phyloP scores from a whole-genome alignment of 2,797 vertebrate species.

The Lates japonicus region DNA sequence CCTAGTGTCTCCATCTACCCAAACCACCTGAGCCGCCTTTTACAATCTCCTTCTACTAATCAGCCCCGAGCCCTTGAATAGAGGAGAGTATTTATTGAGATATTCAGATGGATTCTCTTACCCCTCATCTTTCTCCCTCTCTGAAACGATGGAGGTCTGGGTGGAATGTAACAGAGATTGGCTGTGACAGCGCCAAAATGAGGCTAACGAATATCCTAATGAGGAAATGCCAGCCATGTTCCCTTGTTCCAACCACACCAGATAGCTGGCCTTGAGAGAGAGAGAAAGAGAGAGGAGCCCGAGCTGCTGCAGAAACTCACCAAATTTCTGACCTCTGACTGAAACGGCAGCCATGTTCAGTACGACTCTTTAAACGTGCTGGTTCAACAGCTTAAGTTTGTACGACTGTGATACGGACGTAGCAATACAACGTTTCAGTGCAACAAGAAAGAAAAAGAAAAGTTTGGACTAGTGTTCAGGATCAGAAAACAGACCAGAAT shows the following conservation, averaged over 20 bases:
- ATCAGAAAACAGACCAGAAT: too few species aligned
- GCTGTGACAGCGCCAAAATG: slow-evolving; percentile 88
- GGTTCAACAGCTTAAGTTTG: neutral
- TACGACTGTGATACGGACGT: too few species aligned
- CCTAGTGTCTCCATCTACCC: neutral
- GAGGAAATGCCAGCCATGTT: slow-evolving; percentile 81
- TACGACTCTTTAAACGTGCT: neutral
- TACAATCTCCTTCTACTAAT: slow-evolving; percentile 43
- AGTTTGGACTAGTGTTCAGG: too few species aligned
- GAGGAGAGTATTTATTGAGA: slow-evolving; percentile 62
- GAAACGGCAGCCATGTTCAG: neutral
- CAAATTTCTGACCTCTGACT: slow-evolving; percentile 6
- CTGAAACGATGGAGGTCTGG: slow-evolving; percentile 50
- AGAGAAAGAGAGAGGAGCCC: neutral
- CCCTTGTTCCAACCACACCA: slow-evolving; percentile 67
- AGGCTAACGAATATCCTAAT: slow-evolving; percentile 86
- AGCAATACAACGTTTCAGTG: too few species aligned
- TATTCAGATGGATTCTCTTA: slow-evolving; percentile 12
- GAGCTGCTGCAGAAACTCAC: slow-evolving; percentile 19
- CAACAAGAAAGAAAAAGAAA: too few species aligned
- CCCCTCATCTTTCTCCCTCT: slow-evolving; percentile 4
- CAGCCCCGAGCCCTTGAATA: slow-evolving; percentile 46
- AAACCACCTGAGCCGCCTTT: slow-evolving; percentile 55
- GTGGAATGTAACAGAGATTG: slow-evolving; percentile 79
- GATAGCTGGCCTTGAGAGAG: slow-evolving; percentile 23